Conservation (phyloP, 2,888 invertebrate genomes). For the Xanthia togata region DNA sequence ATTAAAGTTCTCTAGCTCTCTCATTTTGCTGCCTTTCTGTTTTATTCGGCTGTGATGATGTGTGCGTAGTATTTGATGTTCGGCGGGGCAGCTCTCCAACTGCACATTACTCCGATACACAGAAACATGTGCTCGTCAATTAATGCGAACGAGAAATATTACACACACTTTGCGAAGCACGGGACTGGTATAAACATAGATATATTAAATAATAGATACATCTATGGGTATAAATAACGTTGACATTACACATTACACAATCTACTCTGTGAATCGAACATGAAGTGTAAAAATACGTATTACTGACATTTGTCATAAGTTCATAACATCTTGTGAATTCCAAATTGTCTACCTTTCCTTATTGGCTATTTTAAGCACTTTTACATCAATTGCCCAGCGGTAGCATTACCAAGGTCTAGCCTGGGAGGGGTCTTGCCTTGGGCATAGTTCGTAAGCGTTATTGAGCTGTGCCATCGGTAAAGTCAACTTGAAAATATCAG, state of each 20-base stretch:
- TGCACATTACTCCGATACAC: constrained; percentile 56
- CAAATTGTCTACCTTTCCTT: neutral
- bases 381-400: neutral
- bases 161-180: constrained; percentile 38
- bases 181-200: neutral
- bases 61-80: neutral
- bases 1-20: neutral
- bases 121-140: constrained; percentile 45
- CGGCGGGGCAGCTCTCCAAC: constrained; percentile 58
- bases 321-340: too few relatives aligned
- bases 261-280: neutral
- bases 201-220: too few relatives aligned
- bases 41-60: neutral
- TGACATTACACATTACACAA: constrained; percentile 39
- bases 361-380: neutral
- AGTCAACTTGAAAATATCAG: neutral
- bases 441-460: too few relatives aligned
- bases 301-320: neutral
- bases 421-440: too few relatives aligned
- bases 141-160: constrained; percentile 47
- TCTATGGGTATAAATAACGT: constrained; percentile 24
- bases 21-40: constrained; percentile 8
- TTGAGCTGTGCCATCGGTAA: neutral
- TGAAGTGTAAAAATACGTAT: neutral
- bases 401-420: neutral